Conservation (phyloP, 2,797 vertebrate species). For the Anabacerthia variegaticeps region DNA sequence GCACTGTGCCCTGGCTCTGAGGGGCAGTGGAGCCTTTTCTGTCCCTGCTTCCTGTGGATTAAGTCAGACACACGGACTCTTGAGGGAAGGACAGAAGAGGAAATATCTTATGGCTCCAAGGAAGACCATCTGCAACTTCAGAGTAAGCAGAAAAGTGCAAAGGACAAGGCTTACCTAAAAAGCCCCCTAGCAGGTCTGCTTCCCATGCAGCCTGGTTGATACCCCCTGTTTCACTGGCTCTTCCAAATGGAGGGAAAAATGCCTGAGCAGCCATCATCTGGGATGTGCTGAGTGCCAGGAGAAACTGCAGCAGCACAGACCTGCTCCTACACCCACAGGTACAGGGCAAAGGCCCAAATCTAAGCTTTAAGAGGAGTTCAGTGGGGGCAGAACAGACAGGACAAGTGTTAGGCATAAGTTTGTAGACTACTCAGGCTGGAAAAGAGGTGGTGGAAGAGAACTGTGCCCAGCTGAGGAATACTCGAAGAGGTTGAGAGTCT, state of each 20-base stretch:
- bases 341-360: background rate
- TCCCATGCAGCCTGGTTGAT: background rate
- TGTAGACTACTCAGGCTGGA: background rate
- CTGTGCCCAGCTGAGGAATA: background rate
- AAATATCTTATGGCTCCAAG: background rate
- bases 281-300: background rate
- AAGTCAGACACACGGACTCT: background rate
- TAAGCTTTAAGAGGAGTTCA: background rate
- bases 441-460: background rate
- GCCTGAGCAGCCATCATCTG: fast-evolving
- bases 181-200: background rate
- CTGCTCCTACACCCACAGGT: background rate
- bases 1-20: background rate
- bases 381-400: background rate
- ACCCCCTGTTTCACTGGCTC: background rate
- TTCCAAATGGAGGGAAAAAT: background rate
- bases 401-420: background rate
- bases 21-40: background rate
- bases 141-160: background rate
- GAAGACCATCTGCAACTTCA: background rate
- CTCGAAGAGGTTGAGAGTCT: background rate
- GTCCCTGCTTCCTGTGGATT: background rate
- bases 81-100: background rate
- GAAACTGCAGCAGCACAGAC: background rate
- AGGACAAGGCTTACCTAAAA: background rate